Conservation (phyloP, 37 sponge, comb jelly and placozoan species). For the Mnemiopsis leidyi region DNA sequence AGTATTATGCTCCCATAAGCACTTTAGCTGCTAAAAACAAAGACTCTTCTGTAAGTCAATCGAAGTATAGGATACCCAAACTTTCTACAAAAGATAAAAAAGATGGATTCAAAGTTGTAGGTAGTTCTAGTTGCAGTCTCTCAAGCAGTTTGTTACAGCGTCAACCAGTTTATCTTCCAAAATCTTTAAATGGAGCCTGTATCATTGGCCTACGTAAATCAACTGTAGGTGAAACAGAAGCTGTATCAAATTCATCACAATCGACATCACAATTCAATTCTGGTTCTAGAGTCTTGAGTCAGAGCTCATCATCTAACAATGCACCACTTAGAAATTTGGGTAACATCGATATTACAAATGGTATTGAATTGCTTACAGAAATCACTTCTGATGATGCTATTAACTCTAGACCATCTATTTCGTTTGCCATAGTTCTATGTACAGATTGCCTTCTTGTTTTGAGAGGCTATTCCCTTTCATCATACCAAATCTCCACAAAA, state of each 20-base stretch:
- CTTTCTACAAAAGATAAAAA: neutral
- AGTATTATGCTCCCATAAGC: neutral
- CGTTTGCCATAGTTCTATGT: neutral
- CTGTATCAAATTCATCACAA: neutral
- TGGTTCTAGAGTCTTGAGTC: neutral
- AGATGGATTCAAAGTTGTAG: neutral
- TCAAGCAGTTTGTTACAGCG: neutral
- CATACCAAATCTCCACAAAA: neutral
- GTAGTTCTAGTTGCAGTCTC: neutral
- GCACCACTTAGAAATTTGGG: neutral
- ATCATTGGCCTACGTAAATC: neutral
- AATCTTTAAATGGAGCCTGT: neutral
- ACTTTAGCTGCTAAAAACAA: neutral
- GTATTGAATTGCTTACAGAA: neutral
- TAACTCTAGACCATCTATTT: neutral
- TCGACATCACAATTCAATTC: too few species aligned
- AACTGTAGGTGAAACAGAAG: neutral
- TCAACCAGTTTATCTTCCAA: slow-evolving; percentile 20
- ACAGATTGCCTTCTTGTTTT: neutral
- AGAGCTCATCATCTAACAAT: neutral
- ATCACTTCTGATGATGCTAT: neutral
- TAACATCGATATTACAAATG: neutral
- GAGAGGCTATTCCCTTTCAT: neutral
- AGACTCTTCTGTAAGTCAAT: neutral
- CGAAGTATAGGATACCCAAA: neutral